A percentile compares a stretch with the other conserved stretches of the same genome.
phyloP scores from a whole-genome alignment of 2,113 vertebrate genomes.

The Mellivora capensis region DNA sequence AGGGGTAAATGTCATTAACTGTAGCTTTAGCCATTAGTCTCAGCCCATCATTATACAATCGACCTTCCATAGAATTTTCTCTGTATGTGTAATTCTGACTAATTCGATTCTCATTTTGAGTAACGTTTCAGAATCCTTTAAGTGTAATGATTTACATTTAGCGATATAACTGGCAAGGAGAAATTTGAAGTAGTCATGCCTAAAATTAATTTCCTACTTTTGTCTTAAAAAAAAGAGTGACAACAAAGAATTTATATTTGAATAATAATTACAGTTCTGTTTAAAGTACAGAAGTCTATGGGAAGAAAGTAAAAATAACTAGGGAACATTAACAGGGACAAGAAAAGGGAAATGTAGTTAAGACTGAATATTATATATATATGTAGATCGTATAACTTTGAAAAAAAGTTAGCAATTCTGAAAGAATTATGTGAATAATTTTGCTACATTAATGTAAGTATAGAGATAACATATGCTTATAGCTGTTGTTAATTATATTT shows the following conservation, averaged over 20 bases:
- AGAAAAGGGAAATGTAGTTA: not conserved
- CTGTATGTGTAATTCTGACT: not conserved
- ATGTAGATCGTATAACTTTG: not conserved
- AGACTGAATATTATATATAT: not conserved
- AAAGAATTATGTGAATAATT: not conserved
- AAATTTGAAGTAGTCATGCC: not conserved
- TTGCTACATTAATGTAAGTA: not conserved
- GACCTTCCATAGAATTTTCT: not conserved
- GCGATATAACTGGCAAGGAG: not conserved
- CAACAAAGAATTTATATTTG: not conserved
- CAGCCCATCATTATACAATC: not conserved
- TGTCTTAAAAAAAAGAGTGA: not conserved
- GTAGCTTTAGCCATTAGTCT: not conserved
- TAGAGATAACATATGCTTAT: not conserved
- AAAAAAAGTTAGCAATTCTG: not conserved
- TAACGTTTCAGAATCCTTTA: not conserved
- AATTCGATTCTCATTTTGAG: not conserved
- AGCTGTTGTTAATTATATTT: not conserved
- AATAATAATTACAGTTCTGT: not conserved
- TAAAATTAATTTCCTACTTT: slow-evolving; percentile 1
- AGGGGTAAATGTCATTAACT: not conserved
- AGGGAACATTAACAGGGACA: not conserved
- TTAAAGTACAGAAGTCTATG: not conserved
- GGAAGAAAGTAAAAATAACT: not conserved
- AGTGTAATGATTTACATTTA: not conserved